Evolutionary conservation across 30 jellyfish, hydroid and myxozoan species (phyloP).

Genomic region (Nemopilema nomurai): DNA sequence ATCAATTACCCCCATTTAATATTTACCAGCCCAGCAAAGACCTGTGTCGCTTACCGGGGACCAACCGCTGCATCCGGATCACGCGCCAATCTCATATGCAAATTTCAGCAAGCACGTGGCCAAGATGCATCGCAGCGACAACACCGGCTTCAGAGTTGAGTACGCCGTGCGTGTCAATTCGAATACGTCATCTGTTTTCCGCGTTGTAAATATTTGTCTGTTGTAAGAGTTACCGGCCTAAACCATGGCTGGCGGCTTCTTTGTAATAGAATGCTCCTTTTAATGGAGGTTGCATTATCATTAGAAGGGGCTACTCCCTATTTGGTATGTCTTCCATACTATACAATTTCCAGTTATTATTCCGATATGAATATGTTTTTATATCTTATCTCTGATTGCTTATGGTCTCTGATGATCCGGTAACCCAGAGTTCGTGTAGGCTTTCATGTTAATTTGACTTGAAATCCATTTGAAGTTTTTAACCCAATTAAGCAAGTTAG

Average conservation of each 20-base stretch:
- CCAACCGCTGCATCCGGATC: slow-evolving; percentile 83
- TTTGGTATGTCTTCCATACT: too few relatives aligned
- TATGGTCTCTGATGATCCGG: too few relatives aligned
- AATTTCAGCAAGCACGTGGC: slow-evolving; percentile 70
- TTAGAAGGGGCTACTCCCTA: too few relatives aligned
- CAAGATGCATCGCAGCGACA: slow-evolving; percentile 79
- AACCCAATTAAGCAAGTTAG: neutral
- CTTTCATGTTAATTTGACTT: too few relatives aligned
- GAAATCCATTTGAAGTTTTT: neutral
- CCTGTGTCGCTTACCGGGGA: slow-evolving; percentile 84
- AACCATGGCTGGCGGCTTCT: too few relatives aligned
- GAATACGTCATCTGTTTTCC: neutral
- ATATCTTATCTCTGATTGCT: too few relatives aligned
- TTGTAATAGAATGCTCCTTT: too few relatives aligned
- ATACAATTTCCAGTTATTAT: too few relatives aligned
- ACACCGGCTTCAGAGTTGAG: slow-evolving; percentile 80
- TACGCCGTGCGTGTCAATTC: slow-evolving; percentile 49
- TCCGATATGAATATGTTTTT: too few relatives aligned
- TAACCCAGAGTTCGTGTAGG: too few relatives aligned
- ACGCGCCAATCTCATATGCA: slow-evolving; percentile 73
- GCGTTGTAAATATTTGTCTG: neutral
- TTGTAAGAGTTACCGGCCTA: neutral
- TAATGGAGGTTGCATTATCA: too few relatives aligned
- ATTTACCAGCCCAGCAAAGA: slow-evolving; percentile 56
- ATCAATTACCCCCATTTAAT: neutral